Percentiles rank a stretch among this genome's conserved stretches.
Conservation (phyloP, 2,888 invertebrate species). For the Cybosia mesomella region DNA sequence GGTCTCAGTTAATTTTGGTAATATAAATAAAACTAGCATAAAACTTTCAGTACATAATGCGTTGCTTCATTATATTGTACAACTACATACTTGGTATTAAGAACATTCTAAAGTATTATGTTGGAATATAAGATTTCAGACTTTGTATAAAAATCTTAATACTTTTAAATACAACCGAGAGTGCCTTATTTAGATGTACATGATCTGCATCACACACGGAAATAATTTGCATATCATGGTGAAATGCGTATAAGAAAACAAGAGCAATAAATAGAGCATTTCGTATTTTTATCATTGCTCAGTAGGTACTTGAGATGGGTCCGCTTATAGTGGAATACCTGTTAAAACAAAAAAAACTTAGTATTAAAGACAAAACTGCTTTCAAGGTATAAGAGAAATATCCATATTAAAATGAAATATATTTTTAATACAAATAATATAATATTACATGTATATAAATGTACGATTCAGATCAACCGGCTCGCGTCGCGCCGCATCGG, state of each 20-base stretch:
- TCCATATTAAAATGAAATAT: no score
- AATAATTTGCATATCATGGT: background rate
- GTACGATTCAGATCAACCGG: no score
- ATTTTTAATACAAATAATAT: no score
- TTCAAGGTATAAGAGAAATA: background rate
- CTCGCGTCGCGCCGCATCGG: no score
- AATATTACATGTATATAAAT: no score
- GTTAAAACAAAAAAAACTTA: background rate
- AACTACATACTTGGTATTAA: background rate
- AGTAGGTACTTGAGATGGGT: background rate
- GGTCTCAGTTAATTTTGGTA: no score
- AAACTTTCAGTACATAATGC: no score
- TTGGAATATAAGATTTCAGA: background rate
- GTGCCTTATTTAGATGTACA: background rate
- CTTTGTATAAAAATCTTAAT: background rate
- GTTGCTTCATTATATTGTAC: no score
- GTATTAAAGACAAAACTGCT: background rate
- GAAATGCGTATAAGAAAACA: background rate
- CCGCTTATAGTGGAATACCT: background rate
- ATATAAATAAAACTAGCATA: no score
- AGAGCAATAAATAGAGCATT: background rate
- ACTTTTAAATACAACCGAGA: background rate
- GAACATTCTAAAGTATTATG: background rate
- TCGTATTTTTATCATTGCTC: background rate
- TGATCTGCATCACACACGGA: slow-evolving; percentile 5